Percentiles rank a stretch among this genome's conserved stretches.
Evolutionary conservation across 2,113 vertebrate genomes (phyloP).

Genomic region (Psammodynastes pulverulentus): DNA sequence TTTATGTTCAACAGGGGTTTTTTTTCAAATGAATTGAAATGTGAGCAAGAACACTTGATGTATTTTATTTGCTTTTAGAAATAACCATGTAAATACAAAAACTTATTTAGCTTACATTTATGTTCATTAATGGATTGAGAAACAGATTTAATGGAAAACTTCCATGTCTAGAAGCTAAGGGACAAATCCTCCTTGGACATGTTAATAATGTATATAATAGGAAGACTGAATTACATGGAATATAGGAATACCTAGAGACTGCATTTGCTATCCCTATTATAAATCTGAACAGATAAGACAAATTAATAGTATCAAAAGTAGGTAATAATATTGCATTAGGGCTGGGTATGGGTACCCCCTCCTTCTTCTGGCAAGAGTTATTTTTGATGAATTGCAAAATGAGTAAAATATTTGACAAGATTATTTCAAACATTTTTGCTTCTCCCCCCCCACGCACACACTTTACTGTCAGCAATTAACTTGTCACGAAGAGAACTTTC

Average conservation of each 20-base stretch:
- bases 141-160: constrained; percentile 6
- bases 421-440: background rate
- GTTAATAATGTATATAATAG: constrained; percentile 1
- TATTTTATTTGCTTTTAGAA: background rate
- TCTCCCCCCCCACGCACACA: no score
- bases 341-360: background rate
- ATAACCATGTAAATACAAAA: background rate
- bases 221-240: background rate
- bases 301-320: background rate
- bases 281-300: constrained; percentile 17
- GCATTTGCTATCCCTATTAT: constrained; percentile 8
- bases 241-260: constrained; percentile 2
- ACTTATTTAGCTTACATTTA: constrained; percentile 1
- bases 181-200: background rate
- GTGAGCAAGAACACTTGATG: constrained; percentile 9
- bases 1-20: background rate
- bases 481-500: background rate
- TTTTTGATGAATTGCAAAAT: background rate
- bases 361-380: background rate
- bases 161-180: background rate
- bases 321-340: background rate
- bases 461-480: background rate
- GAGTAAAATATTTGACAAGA: background rate
- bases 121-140: background rate
- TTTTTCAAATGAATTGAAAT: background rate